Evolutionary conservation across 1,140 invertebrate genomes (phyloP), one percentile per base, ranked within the genome.

Genomic region (Ylistrum balloti): DNA sequence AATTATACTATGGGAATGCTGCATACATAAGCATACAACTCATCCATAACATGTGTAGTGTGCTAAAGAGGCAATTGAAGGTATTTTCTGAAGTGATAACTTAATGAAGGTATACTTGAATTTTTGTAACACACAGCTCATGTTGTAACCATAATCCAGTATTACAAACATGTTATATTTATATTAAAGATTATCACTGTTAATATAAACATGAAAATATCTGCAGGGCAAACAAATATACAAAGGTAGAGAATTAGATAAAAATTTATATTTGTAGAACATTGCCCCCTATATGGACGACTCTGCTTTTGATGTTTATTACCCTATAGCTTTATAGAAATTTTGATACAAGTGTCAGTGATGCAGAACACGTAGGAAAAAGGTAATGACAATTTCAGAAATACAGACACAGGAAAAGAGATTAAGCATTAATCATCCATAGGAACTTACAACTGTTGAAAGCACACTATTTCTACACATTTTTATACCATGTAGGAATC

Each of bases 221-320:
- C 56, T 74, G 56, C 56, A 74, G 56, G 56, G n/a, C n/a, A 74
- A 74, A 74, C n/a, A 74, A 3, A 74, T 74, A 17, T 28, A 74
- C 28, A 9, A n/a, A 74, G 56, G 1, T 74, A 11, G 22, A 17
- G 17, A 74, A 74, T 74, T 17, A 74, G 28, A 74, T 28, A 17
- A 38, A 74, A 74, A 3, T 74, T n/a, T 74, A n/a, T n/a, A 38
- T 28, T 74, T 74, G 56, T 74, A 11, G 28, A 74, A 28, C 56
- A 74, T 74, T 74, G 28, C n/a, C 56, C 56, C 56, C 56, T 74
- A 74, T 74, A 28, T 28, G 22, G n/a, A 28, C 56, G n/a, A 28
- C 56, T 74, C 22, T 38, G 13, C 35, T 13, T 38, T 38, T 38
- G 35, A 13, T 38, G 13, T 38, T 38, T 38, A 38, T 38, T 13